phyloP scores from a whole-genome alignment of 2,888 invertebrate genomes.

The Sclerodermus sp. region DNA sequence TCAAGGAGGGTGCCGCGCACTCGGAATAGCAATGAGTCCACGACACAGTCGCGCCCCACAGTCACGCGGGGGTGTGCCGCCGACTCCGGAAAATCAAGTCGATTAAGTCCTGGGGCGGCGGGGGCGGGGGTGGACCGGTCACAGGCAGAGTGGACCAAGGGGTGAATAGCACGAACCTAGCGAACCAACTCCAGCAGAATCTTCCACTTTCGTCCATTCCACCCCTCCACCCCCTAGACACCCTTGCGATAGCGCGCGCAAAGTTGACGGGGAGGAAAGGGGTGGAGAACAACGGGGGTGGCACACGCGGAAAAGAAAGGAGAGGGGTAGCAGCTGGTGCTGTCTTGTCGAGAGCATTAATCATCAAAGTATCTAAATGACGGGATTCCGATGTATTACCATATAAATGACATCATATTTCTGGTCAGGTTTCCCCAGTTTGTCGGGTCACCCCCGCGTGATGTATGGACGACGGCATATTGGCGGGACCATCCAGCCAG shows the following conservation, averaged over 20 bases:
- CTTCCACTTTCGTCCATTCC: too few species aligned
- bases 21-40: constrained; percentile 53
- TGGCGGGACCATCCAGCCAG: constrained; percentile 41
- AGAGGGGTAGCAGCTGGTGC: constrained; percentile 47
- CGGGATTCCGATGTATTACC: constrained; percentile 59
- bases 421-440: constrained; percentile 58
- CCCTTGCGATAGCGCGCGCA: not conserved
- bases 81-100: constrained; percentile 3
- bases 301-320: constrained; percentile 9
- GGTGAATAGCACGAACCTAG: too few species aligned
- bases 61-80: not conserved
- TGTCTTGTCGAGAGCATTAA: constrained; percentile 57
- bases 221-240: too few species aligned
- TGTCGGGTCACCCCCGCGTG: constrained; percentile 50
- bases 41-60: constrained; percentile 9
- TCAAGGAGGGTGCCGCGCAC: constrained; percentile 37
- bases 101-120: not conserved
- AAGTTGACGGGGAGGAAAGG: not conserved
- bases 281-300: constrained; percentile 9
- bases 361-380: constrained; percentile 59
- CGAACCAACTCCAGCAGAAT: too few species aligned
- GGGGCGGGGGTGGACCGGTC: not conserved
- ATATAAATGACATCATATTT: constrained; percentile 60
- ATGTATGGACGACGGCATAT: constrained; percentile 58
- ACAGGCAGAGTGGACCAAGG: too few species aligned